Evolutionary conservation across 2,888 invertebrate genomes (phyloP).

Genomic region (Psylliodes chrysocephalus): DNA sequence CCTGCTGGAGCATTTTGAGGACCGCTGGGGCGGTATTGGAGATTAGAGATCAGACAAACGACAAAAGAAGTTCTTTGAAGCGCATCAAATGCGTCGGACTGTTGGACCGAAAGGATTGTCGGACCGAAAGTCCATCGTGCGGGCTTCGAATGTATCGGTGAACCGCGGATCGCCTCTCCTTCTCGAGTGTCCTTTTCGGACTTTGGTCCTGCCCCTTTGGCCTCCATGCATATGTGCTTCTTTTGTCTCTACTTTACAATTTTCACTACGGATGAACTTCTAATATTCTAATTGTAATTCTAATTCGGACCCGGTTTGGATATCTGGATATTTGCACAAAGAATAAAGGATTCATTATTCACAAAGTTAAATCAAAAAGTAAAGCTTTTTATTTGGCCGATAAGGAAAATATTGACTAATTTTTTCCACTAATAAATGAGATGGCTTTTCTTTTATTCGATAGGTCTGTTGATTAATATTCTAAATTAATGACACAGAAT

Average conservation of each 20-base stretch:
- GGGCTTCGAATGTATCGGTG: slow-evolving; percentile 44
- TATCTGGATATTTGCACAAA: too few species aligned
- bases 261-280: background rate
- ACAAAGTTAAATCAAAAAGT: too few species aligned
- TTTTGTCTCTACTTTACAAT: slow-evolving; percentile 1
- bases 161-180: slow-evolving; percentile 18
- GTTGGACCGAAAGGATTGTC: slow-evolving; percentile 48
- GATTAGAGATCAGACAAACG: slow-evolving; percentile 53
- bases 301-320: background rate
- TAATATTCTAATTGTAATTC: background rate
- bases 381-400: too few species aligned
- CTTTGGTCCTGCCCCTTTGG: background rate
- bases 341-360: too few species aligned
- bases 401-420: too few species aligned
- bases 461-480: too few species aligned
- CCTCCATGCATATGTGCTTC: background rate
- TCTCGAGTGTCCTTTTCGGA: background rate
- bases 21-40: slow-evolving; percentile 53
- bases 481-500: too few species aligned
- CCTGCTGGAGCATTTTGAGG: slow-evolving; percentile 47
- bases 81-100: slow-evolving; percentile 54
- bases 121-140: slow-evolving; percentile 49
- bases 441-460: too few species aligned
- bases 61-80: slow-evolving; percentile 58
- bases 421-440: too few species aligned